These are phyloP conservation scores for Sinopyrophorus schimmeli DNA, from an alignment of 2,888 invertebrate species.

Conservation along the genomic window DNA sequence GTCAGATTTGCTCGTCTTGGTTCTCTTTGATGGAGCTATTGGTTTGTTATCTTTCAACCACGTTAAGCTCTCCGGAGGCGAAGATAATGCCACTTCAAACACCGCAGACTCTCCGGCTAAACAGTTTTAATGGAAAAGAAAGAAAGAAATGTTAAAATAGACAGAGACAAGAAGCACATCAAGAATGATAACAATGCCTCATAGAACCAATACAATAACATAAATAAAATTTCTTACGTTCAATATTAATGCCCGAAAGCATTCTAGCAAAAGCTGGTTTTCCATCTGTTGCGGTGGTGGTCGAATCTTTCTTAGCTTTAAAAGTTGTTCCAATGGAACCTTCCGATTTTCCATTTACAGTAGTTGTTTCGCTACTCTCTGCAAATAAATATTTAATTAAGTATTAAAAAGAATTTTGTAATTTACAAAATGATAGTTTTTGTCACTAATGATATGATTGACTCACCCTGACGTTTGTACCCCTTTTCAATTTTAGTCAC, in stretches of 20 bases:
- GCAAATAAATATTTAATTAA: background rate
- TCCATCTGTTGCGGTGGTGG: slow-evolving; percentile 53
- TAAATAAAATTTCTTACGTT: slow-evolving; percentile 65
- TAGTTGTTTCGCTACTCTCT: slow-evolving; percentile 19
- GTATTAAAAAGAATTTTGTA: too few relatives aligned
- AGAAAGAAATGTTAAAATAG: slow-evolving; percentile 3
- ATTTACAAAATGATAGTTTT: too few relatives aligned
- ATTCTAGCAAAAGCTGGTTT: slow-evolving; percentile 75
- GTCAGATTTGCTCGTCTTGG: slow-evolving; percentile 63
- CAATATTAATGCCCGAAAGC: slow-evolving; percentile 74
- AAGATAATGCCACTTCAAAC: slow-evolving; percentile 76
- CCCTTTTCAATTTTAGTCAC: background rate
- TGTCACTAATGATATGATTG: background rate
- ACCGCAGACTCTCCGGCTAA: slow-evolving; percentile 81
- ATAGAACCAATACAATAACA: background rate
- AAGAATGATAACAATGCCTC: slow-evolving; percentile 3
- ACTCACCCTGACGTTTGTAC: slow-evolving; percentile 6
- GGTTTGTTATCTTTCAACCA: slow-evolving; percentile 91
- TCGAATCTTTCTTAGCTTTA: slow-evolving; percentile 36
- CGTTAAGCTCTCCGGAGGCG: slow-evolving; percentile 67
- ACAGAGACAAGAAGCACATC: slow-evolving; percentile 10
- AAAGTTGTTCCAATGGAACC: slow-evolving; percentile 22
- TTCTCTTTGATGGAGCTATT: slow-evolving; percentile 71
- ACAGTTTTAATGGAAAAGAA: slow-evolving; percentile 12
- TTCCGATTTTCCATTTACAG: slow-evolving; percentile 26